Base-by-base conservation (phyloP, 2,888 invertebrate species). In the Euproctis similis region DNA sequence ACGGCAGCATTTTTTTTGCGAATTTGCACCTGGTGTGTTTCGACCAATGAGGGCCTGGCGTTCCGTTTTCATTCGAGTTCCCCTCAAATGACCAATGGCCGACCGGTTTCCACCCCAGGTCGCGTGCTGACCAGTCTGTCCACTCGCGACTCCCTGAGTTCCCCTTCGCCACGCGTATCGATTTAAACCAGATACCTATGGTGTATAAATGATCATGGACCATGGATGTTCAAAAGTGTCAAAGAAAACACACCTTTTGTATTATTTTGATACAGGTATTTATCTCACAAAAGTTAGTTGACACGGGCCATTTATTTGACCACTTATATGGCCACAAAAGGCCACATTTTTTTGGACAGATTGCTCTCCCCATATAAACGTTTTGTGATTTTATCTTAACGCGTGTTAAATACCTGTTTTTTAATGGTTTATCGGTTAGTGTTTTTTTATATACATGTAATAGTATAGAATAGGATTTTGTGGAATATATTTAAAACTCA, bases 251-350 rank as follows among this genome's bases (percentile, higher is more conserved):
- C 56, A 51, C 56, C 67, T 68, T 67, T 75, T 72, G 61, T 69
- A 42, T 50, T 62, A 61, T n/a, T n/a, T n/a, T n/a, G 48, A 60
- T 60, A 70, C 72, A 80, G 76, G 74, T 77, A 76, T 64, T 62
- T 42, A 43, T 46, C 31, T 17, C 24, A 75, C 64, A 74, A 76
- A 65, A 59, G 62, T 55, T 69, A n/a, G n/a, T 70, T 70, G 81
- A 71, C 81, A 80, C 71, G 71, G 62, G 59, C 59, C 48, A 58
- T 75, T 57, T 65, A 63, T 75, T 65, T 67, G 74, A 65, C 78
- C 82, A 72, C 72, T 73, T 64, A 73, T 66, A n/a, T 74, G 74
- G 72, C 62, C 71, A 56, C 53, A 51, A 63, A 64, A 59, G 66
- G 52, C 39, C 28, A 42, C 36, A 33, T 50, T 31, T n/a, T n/a